phyloP scores from a whole-genome alignment of 2,797 vertebrate species.

The Catostomus latipinnis region DNA sequence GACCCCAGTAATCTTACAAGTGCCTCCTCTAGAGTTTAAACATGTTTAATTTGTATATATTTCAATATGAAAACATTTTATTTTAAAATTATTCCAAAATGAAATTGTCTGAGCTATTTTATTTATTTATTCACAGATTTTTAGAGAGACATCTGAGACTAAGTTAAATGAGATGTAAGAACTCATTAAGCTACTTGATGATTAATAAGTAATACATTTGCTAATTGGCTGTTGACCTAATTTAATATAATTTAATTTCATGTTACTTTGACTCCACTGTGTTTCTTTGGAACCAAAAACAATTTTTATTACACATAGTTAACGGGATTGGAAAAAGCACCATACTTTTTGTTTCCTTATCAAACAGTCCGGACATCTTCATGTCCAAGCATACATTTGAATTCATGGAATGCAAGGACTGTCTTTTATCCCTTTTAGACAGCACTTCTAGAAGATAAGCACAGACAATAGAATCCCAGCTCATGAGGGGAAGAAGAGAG shows the following conservation, averaged over 20 bases:
- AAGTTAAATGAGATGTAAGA: neutral
- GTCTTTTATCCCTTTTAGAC: slow-evolving; percentile 55
- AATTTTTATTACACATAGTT: neutral
- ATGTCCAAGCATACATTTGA: slow-evolving; percentile 40
- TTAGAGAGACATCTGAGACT: neutral
- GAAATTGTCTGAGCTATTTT: neutral
- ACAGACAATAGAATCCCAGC: slow-evolving; percentile 49
- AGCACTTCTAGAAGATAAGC: slow-evolving; percentile 54
- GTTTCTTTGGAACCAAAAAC: too few relatives aligned
- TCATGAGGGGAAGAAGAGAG: slow-evolving; percentile 29
- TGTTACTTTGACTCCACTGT: neutral
- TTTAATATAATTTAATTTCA: neutral
- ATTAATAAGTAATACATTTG: neutral
- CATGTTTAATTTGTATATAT: too few relatives aligned
- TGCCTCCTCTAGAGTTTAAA: neutral
- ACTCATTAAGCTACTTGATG: neutral
- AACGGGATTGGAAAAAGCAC: neutral
- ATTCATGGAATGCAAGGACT: slow-evolving; percentile 59
- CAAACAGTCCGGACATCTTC: slow-evolving; percentile 17
- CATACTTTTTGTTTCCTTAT: slow-evolving; percentile 49
- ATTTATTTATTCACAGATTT: too few relatives aligned
- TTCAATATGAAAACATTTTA: too few relatives aligned
- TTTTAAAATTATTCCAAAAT: neutral
- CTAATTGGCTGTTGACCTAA: neutral
- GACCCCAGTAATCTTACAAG: neutral